Evolutionary conservation across 2,888 invertebrate genomes (phyloP), one percentile per base, ranked within the genome.

Genomic region (Metacarcinus magister): DNA sequence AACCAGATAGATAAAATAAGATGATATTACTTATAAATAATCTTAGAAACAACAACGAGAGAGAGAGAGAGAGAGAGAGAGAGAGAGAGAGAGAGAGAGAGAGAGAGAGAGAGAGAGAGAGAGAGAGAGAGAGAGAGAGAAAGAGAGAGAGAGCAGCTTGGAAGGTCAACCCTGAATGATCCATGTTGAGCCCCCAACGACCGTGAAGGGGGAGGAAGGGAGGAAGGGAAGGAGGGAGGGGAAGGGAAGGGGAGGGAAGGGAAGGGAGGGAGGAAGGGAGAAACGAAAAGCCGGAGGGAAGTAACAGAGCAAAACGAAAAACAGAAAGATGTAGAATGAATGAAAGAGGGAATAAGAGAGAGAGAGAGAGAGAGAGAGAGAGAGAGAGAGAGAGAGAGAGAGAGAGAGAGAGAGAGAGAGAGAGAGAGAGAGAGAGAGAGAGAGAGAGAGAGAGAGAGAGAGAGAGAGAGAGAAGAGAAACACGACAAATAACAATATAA

Each of bases 41-140:
- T n/a, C n/a, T n/a, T n/a, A n/a, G n/a, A n/a, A n/a, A n/a, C n/a
- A 19, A 60, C 2, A 60, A 16, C 7, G 5, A 60, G 16, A 60
- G 5, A 60, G 5, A 60, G 5, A 60, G 60, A 60, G 8, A 75
- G 28, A n/a, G 28, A 75, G 75, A 75, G 75, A 75, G 28, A 75
- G 28, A 75, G n/a, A 75, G 28, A 75, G 82, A 82, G 82, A 82
- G 82, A 82, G 82, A 82, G 82, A 82, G 82, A 82, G 82, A 82
- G 82, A 82, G 82, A 82, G 82, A 82, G 82, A 82, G 82, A 82
- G 82, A 82, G 82, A 82, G 82, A 82, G 82, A 82, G 82, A 32
- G 32, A 32, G 32, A 32, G 32, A 32, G 82, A 82, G 82, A 82
- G 82, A 82, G 82, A 82, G 82, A 82, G 82, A 82, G 82, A 82